Conservation (phyloP, 2,113 vertebrate genomes). For the Potamarius usumacintae region DNA sequence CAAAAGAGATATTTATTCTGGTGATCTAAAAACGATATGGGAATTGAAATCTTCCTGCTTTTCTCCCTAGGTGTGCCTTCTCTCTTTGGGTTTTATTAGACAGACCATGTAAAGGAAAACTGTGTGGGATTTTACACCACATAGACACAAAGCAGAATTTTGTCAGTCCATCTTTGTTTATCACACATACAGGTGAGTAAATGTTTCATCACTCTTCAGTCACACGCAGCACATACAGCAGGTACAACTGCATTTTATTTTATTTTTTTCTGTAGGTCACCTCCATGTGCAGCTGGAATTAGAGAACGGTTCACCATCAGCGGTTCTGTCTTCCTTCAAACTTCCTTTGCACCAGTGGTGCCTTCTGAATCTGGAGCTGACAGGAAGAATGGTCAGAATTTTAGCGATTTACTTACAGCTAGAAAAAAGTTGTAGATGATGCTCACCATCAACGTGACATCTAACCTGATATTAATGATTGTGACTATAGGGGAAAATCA, state of each 20-base stretch:
- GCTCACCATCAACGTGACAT: background rate
- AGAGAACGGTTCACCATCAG: background rate
- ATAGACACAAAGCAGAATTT: conserved; percentile 66
- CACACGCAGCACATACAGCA: background rate
- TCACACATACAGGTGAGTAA: conserved; percentile 66
- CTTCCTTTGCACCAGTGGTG: background rate
- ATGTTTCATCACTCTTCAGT: background rate
- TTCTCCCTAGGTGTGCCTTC: conserved; percentile 67
- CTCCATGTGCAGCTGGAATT: conserved; percentile 14
- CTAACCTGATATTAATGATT: background rate
- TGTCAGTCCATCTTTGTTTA: conserved; percentile 67
- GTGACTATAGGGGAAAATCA: conserved; percentile 62
- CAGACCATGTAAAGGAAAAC: conserved; percentile 50
- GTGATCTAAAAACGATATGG: background rate
- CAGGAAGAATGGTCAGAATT: conserved; percentile 6
- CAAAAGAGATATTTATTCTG: rapidly evolving
- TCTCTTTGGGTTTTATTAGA: conserved; percentile 74
- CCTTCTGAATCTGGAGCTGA: conserved; percentile 13
- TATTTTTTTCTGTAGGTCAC: background rate
- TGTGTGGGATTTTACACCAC: conserved; percentile 73
- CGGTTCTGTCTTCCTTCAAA: background rate
- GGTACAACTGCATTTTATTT: background rate
- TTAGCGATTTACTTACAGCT: no score
- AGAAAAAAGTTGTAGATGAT: background rate
- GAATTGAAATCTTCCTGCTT: background rate